Percentiles rank a stretch among this genome's conserved stretches.
Conservation (phyloP, 2,888 invertebrate species). For the Cosmopolites sordidus region DNA sequence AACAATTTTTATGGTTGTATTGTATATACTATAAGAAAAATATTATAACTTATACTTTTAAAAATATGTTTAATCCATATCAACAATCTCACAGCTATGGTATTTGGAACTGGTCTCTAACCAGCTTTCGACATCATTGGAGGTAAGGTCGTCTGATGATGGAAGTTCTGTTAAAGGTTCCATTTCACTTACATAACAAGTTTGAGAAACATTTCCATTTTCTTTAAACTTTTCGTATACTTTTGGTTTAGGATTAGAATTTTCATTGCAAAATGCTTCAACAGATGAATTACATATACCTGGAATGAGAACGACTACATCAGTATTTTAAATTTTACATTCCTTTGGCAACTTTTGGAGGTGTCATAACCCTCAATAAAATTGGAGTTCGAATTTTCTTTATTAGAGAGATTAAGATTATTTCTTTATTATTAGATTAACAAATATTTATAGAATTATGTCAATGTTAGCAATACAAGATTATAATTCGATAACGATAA, state of each 20-base stretch:
- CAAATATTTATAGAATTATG: too few species aligned
- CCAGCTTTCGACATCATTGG: slow-evolving; percentile 66
- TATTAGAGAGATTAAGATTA: too few species aligned
- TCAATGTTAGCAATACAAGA: too few species aligned
- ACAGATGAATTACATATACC: slow-evolving; percentile 43
- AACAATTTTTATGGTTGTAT: too few species aligned
- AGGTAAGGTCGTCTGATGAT: slow-evolving; percentile 64
- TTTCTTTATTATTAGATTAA: too few species aligned
- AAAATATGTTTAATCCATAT: slow-evolving; percentile 34
- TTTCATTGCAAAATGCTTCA: slow-evolving; percentile 41
- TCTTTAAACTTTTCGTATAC: slow-evolving; percentile 38
- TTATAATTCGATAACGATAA: too few species aligned
- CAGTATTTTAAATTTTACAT: too few species aligned
- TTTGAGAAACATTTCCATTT: slow-evolving; percentile 43
- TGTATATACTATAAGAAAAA: too few species aligned
- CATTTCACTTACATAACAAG: slow-evolving; percentile 56
- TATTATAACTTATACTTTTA: too few species aligned
- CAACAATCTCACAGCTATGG: slow-evolving; percentile 71
- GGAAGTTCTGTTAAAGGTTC: slow-evolving; percentile 64
- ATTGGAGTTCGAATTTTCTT: too few species aligned
- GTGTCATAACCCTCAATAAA: too few species aligned
- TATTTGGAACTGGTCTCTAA: slow-evolving; percentile 71
- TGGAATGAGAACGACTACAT: slow-evolving; percentile 28
- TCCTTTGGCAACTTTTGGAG: too few species aligned
- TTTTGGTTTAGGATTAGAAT: slow-evolving; percentile 34